A percentile compares a stretch with the other conserved stretches of the same genome.
Evolutionary conservation across 2,888 invertebrate genomes (phyloP).

Genomic region (Fragum fragum): DNA sequence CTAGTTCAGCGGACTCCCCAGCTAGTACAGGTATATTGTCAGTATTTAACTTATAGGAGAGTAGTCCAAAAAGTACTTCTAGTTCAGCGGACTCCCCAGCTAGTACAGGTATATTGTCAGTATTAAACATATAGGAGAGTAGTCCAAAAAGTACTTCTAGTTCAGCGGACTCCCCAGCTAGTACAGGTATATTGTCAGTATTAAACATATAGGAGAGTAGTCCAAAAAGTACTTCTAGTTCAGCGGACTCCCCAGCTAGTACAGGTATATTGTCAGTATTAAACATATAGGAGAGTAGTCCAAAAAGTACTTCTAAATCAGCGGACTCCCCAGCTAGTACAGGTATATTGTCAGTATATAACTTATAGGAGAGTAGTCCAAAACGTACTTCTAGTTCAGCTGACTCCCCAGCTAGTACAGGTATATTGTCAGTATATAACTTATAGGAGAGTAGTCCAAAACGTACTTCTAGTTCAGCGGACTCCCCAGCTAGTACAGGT

Average conservation of each 20-base stretch:
- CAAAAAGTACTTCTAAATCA: constrained; percentile 26
- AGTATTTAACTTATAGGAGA: too few relatives aligned
- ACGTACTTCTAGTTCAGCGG: constrained; percentile 27
- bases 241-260: constrained; percentile 45
- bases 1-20: constrained; percentile 37
- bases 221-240: constrained; percentile 26
- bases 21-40: constrained; percentile 48
- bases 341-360: too few relatives aligned
- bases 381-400: constrained; percentile 29
- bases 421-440: too few relatives aligned
- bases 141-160: constrained; percentile 31
- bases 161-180: constrained; percentile 42
- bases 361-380: constrained; percentile 45
- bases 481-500: constrained; percentile 53
- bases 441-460: too few relatives aligned
- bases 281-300: too few relatives aligned
- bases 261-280: constrained; percentile 45
- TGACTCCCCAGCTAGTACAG: constrained; percentile 44
- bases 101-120: constrained; percentile 47
- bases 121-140: too few relatives aligned
- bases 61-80: constrained; percentile 31
- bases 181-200: constrained; percentile 47
- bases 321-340: constrained; percentile 47
- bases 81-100: constrained; percentile 41
- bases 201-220: too few relatives aligned